Conservation (phyloP, 2,888 invertebrate genomes). For the Zygothrica quintamaculata region DNA sequence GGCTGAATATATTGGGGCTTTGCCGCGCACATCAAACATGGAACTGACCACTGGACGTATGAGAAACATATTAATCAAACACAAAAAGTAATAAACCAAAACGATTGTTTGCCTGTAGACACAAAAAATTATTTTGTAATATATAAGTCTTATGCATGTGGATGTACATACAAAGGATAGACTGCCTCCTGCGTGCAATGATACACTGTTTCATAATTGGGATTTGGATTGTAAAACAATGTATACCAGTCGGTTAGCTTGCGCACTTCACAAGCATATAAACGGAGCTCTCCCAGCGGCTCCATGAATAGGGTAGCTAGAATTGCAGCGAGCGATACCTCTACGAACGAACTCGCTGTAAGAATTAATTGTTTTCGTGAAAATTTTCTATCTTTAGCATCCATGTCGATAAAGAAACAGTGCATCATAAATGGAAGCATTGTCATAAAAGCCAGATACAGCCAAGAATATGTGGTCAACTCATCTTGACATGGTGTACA, state of each 20-base stretch:
- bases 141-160: not conserved
- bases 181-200: constrained; percentile 99
- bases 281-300: constrained; percentile 90
- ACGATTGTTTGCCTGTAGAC: constrained; percentile 93
- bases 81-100: constrained; percentile 94
- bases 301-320: constrained; percentile 92
- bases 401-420: constrained; percentile 96
- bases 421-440: constrained; percentile 94
- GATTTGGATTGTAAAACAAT: constrained; percentile 95
- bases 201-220: constrained; percentile 90
- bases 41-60: constrained; percentile 91
- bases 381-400: constrained; percentile 91
- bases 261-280: constrained; percentile 92
- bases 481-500: constrained; percentile 91
- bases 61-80: constrained; percentile 91
- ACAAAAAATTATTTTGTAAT: not conserved
- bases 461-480: constrained; percentile 95
- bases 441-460: constrained; percentile 97
- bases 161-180: constrained; percentile 93
- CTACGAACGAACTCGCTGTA: constrained; percentile 92
- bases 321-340: constrained; percentile 90
- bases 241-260: constrained; percentile 98
- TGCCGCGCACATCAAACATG: constrained; percentile 88
- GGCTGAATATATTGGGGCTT: constrained; percentile 95
- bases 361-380: constrained; percentile 90